Percentiles rank a stretch among this genome's conserved stretches.
Conservation (phyloP, 2,888 invertebrate genomes). For the Caenorhabditis sp. region DNA sequence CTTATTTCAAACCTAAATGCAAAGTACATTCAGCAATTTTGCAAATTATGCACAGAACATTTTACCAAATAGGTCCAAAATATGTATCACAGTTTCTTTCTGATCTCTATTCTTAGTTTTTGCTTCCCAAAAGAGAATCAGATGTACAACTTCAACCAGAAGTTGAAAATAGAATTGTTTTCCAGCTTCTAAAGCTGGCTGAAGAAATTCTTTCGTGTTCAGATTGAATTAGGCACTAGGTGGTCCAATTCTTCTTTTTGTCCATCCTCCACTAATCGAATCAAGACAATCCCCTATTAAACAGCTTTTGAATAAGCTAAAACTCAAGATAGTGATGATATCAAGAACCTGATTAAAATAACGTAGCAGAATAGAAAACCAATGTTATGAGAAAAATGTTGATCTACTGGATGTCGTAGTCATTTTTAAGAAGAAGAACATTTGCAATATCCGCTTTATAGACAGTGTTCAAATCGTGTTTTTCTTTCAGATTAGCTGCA, state of each 20-base stretch:
- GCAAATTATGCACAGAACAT: too few relatives aligned
- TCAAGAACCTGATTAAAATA: too few relatives aligned
- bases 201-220: slow-evolving; percentile 15
- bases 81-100: background rate
- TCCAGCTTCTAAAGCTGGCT: background rate
- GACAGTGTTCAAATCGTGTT: background rate
- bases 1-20: slow-evolving; percentile 5
- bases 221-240: slow-evolving; percentile 29
- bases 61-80: too few relatives aligned
- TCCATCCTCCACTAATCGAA: slow-evolving; percentile 16
- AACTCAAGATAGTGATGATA: background rate
- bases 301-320: background rate
- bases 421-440: background rate
- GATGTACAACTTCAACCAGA: slow-evolving; percentile 6
- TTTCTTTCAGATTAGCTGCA: slow-evolving; percentile 78
- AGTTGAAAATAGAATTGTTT: slow-evolving; percentile 6
- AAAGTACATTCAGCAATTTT: too few relatives aligned
- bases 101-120: background rate
- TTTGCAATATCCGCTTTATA: background rate
- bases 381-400: too few relatives aligned
- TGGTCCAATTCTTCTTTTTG: slow-evolving; percentile 8
- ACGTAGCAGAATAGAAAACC: too few relatives aligned
- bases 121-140: background rate
- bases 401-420: slow-evolving; percentile 7
- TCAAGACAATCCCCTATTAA: slow-evolving; percentile 25